phyloP scores from a whole-genome alignment of 2,888 invertebrate genomes.

The Aphrophora alni region DNA sequence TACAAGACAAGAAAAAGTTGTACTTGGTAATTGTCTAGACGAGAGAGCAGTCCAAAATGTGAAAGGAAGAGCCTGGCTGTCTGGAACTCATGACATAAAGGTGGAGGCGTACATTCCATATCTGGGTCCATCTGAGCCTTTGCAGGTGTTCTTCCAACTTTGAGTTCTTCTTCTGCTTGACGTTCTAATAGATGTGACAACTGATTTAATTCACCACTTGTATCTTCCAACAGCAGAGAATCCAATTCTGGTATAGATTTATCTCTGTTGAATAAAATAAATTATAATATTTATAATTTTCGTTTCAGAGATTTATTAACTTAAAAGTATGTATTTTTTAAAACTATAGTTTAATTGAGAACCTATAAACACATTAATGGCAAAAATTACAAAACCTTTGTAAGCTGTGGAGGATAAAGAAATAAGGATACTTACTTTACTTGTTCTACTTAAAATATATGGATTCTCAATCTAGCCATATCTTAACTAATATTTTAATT shows the following conservation, averaged over 20 bases:
- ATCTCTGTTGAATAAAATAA: slow-evolving; percentile 66
- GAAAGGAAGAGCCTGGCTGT: slow-evolving; percentile 94
- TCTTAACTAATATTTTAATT: no score
- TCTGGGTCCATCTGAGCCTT: slow-evolving; percentile 54
- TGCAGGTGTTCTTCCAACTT: slow-evolving; percentile 26
- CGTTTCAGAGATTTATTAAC: neutral
- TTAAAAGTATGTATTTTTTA: no score
- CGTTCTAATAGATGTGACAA: slow-evolving; percentile 56
- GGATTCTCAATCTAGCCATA: no score
- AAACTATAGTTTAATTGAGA: no score
- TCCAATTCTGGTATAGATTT: slow-evolving; percentile 90
- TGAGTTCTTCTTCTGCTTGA: slow-evolving; percentile 54
- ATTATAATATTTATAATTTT: no score
- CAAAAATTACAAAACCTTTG: no score
- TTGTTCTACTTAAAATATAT: no score
- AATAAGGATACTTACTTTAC: no score
- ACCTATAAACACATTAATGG: no score
- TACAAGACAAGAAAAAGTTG: no score
- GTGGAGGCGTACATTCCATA: slow-evolving; percentile 76
- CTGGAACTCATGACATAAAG: slow-evolving; percentile 90
- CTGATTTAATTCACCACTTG: slow-evolving; percentile 59
- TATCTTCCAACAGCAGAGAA: slow-evolving; percentile 67
- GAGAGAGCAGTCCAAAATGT: slow-evolving; percentile 87
- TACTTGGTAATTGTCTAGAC: slow-evolving; percentile 63
- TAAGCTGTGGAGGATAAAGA: no score